Percentiles rank a stretch among this genome's conserved stretches.
Conservation (phyloP, 2,888 invertebrate species). For the Sisyra nigra region DNA sequence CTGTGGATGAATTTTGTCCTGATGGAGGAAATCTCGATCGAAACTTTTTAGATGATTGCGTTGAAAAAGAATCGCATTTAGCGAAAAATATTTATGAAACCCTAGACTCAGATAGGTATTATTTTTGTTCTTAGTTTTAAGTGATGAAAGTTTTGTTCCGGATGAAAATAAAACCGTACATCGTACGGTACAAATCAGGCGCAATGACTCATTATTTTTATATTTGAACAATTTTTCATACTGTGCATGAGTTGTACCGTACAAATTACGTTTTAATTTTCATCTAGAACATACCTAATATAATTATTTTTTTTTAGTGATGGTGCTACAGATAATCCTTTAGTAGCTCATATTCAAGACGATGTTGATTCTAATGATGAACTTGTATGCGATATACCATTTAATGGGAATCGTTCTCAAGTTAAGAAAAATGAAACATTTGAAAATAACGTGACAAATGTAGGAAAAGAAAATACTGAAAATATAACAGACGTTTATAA, state of each 20-base stretch:
- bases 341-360: constrained; percentile 71
- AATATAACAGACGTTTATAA: constrained; percentile 20
- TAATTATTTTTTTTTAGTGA: constrained; percentile 32
- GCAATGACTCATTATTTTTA: too few relatives aligned
- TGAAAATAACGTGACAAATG: constrained; percentile 18
- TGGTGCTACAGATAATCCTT: constrained; percentile 55
- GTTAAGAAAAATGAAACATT: constrained; percentile 19
- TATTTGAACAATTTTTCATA: too few relatives aligned
- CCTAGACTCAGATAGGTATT: constrained; percentile 37
- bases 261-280: too few relatives aligned
- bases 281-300: too few relatives aligned
- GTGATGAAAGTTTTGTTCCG: too few relatives aligned
- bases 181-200: too few relatives aligned
- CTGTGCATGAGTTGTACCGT: too few relatives aligned
- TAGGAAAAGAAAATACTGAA: constrained; percentile 13
- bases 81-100: constrained; percentile 25
- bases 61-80: constrained; percentile 23
- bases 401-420: constrained; percentile 18
- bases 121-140: too few relatives aligned
- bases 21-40: constrained; percentile 60
- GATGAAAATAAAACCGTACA: too few relatives aligned
- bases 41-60: constrained; percentile 55
- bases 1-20: constrained; percentile 57
- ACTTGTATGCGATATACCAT: constrained; percentile 18
- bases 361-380: constrained; percentile 58